These are phyloP conservation scores for Siderastrea radians DNA, from an alignment of 92 coral and sea anemone species.

Conservation along the genomic window DNA sequence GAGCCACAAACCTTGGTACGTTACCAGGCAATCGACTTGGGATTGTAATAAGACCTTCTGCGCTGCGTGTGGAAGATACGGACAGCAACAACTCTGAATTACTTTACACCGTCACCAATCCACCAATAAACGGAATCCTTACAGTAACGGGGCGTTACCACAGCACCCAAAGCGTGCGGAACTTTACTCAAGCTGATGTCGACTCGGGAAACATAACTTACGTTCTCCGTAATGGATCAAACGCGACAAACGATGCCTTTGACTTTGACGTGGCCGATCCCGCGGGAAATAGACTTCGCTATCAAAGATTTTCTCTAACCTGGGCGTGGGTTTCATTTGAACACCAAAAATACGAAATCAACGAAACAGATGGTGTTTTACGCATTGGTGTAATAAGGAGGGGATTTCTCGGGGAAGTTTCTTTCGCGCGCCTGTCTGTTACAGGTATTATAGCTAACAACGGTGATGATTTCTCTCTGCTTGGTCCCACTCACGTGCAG, in stretches of 20 bases:
- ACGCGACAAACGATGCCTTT: conserved; percentile 93
- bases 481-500: conserved; percentile 91
- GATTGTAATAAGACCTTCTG: conserved; percentile 68
- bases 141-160: conserved; percentile 33
- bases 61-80: conserved; percentile 82
- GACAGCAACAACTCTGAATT: conserved; percentile 84
- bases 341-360: conserved; percentile 55
- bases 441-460: conserved; percentile 74
- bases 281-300: conserved; percentile 79
- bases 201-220: conserved; percentile 69
- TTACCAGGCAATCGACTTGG: conserved; percentile 77
- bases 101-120: conserved; percentile 69
- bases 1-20: conserved; percentile 84
- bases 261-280: conserved; percentile 85
- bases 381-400: conserved; percentile 65
- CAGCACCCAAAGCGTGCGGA: conserved; percentile 49
- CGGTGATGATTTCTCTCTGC: conserved; percentile 75
- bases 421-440: conserved; percentile 80
- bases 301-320: conserved; percentile 84
- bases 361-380: conserved; percentile 82
- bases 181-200: conserved; percentile 84
- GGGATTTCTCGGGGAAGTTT: conserved; percentile 92
- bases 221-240: conserved; percentile 63
- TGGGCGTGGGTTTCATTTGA: conserved; percentile 95
- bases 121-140: conserved; percentile 76